phyloP scores from a whole-genome alignment of 2,113 vertebrate genomes.

The Pteropus alecto region DNA sequence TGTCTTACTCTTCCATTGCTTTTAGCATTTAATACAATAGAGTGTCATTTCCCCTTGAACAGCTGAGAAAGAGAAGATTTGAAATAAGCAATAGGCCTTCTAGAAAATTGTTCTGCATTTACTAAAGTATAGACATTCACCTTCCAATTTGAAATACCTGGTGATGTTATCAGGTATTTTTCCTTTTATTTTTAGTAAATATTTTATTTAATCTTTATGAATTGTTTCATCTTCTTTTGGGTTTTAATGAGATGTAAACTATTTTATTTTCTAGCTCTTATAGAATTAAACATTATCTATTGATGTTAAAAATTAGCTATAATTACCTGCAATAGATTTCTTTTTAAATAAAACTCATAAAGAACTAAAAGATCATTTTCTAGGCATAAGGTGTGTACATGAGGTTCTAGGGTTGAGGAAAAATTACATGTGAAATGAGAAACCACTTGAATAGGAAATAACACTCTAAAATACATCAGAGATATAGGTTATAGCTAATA shows the following conservation, averaged over 20 bases:
- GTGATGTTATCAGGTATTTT: background rate
- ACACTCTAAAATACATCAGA: background rate
- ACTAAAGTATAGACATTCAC: background rate
- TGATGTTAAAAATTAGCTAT: slow-evolving; percentile 43
- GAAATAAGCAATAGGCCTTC: background rate
- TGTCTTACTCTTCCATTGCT: background rate
- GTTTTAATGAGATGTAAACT: slow-evolving; percentile 46
- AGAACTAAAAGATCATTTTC: background rate
- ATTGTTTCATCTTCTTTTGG: slow-evolving; percentile 25
- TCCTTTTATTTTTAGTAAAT: background rate
- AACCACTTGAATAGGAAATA: background rate
- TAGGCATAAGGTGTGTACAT: background rate
- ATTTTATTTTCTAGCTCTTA: slow-evolving; percentile 45
- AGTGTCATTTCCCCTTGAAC: background rate
- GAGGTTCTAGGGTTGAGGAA: too few relatives aligned
- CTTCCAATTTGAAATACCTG: background rate
- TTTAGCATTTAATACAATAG: background rate
- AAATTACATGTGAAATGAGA: background rate
- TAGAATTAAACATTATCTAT: slow-evolving; percentile 18
- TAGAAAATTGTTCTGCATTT: background rate
- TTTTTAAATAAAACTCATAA: slow-evolving; percentile 40
- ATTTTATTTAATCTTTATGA: slow-evolving; percentile 22
- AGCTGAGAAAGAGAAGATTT: background rate
- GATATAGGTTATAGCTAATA: background rate
- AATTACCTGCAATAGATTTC: slow-evolving; percentile 26